Evolutionary conservation across 2,113 vertebrate genomes (phyloP), one percentile per base, ranked within the genome.

Genomic region (Ophiodon elongatus): DNA sequence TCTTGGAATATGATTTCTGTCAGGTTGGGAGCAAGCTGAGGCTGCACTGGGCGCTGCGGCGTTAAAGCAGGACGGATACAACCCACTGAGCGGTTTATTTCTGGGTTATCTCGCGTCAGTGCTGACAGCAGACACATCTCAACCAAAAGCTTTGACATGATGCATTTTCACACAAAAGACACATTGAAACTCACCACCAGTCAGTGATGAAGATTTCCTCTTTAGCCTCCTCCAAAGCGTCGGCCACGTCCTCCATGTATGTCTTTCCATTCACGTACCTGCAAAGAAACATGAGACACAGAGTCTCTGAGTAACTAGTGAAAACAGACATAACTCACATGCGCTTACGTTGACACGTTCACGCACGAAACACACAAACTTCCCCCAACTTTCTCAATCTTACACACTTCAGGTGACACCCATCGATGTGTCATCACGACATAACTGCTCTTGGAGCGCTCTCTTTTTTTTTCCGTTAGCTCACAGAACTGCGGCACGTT

Each of bases 131-230:
- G 23, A 33, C 29, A 57, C 47, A 37, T 27, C 17, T 56, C 4
- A 13, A 35, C 2, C 39, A 57, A 37, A 59, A 19, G 14, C 1
- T 19, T 54, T 54, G 0, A 66, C 29, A 65, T 31, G 4, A 25
- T 2, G 6, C 4, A 47, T 33, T 1, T 65, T 39, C 8, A 54
- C 27, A 31, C 11, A 23, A 6, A 63, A 4, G 5, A 64, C 54
- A 37, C 25, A 15, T 3, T 19, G 6, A 37, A 27, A 96, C 97
- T 41, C 91, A 99, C 98, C 98, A 99, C 98, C 98, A 99, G 88
- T 99, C 98, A 0, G 98, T 99, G 94, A 99, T 99, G 77, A 99
- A 99, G 92, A 99, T 99, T 80, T 99, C 98, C 77, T 99, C 98
- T 59, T 96, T 96, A 0, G 98, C 98, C 8, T 96, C 97, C 91